Evolutionary conservation across 2,888 invertebrate genomes (phyloP).

Genomic region (Slavum lentiscoides): DNA sequence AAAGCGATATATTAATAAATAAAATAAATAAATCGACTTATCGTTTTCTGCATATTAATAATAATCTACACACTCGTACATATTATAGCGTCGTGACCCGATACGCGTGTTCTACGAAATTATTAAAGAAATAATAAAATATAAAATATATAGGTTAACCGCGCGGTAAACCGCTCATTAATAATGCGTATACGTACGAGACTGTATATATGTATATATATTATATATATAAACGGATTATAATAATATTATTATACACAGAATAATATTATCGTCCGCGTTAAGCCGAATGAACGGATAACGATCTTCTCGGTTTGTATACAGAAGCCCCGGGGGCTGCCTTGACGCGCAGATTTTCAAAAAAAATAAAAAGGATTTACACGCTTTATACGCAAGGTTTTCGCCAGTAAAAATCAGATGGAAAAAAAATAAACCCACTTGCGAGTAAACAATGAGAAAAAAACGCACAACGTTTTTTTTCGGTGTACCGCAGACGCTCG

Average conservation of each 20-base stretch:
- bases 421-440: conserved; percentile 14
- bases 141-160: conserved; percentile 30
- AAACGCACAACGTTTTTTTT: not conserved
- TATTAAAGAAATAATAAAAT: not conserved
- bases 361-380: conserved; percentile 16
- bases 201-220: no score
- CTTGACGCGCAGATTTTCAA: conserved; percentile 30
- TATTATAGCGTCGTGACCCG: not conserved
- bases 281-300: conserved; percentile 35
- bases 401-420: not conserved
- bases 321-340: conserved; percentile 14
- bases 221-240: no score
- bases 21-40: no score
- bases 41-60: no score
- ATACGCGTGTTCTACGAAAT: not conserved
- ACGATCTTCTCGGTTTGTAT: conserved; percentile 10
- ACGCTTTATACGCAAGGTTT: not conserved
- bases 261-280: not conserved
- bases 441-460: not conserved
- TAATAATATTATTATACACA: no score
- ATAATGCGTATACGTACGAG: not conserved
- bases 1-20: no score
- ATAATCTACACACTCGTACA: no score
- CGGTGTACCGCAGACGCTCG: no score
- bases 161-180: conserved; percentile 2